A percentile compares a stretch with the other conserved stretches of the same genome.
phyloP scores from a whole-genome alignment of 2,113 vertebrate species.

The Plestiodon gilberti region DNA sequence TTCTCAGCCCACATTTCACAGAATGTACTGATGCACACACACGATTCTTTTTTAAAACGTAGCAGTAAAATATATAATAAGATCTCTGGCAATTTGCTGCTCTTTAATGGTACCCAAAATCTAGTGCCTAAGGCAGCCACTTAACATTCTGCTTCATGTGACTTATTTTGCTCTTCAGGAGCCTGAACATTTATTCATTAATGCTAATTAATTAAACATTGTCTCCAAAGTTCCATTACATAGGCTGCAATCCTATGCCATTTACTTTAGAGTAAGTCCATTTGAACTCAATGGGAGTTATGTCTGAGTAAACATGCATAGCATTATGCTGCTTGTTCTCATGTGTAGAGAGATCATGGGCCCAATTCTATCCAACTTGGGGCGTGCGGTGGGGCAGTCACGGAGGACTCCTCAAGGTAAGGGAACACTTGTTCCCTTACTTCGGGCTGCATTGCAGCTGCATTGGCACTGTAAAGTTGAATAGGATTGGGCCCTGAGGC shows the following conservation, averaged over 20 bases:
- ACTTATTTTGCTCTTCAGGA: too few species aligned
- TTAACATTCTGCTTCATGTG: neutral
- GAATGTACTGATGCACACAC: neutral
- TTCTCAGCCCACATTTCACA: neutral
- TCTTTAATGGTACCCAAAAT: neutral
- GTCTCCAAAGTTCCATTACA: neutral
- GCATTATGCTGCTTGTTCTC: too few species aligned
- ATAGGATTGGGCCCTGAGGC: neutral
- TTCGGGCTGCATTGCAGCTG: too few species aligned
- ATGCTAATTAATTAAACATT: neutral
- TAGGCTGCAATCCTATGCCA: neutral
- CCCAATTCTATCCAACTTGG: too few species aligned
- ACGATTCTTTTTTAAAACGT: neutral
- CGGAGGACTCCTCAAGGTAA: too few species aligned
- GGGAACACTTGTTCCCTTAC: too few species aligned
- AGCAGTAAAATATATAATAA: neutral
- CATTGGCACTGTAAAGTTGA: too few species aligned
- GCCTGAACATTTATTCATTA: neutral
- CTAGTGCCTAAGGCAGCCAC: neutral
- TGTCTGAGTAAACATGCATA: neutral
- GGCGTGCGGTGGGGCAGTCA: too few species aligned
- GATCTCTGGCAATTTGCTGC: neutral
- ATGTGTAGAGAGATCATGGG: too few species aligned
- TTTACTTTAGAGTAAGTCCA: too few species aligned
- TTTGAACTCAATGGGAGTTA: too few species aligned